phyloP scores from a whole-genome alignment of 2,113 vertebrate species.

The Erythrolamprus reginae region DNA sequence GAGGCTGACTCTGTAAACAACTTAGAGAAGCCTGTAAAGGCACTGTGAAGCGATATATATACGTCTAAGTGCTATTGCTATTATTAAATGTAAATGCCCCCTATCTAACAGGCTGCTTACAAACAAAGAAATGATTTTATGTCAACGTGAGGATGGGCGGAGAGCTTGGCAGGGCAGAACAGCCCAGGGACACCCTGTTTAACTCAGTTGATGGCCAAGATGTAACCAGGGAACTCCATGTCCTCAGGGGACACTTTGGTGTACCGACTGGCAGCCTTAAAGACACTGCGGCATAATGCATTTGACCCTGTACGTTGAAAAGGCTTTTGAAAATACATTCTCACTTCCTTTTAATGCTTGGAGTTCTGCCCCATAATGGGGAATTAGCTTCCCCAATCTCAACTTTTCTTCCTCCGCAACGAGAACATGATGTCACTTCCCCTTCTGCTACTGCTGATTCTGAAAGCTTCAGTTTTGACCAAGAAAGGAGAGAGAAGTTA shows the following conservation, averaged over 20 bases:
- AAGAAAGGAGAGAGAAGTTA: not conserved
- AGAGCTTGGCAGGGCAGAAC: not conserved
- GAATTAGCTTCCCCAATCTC: not conserved
- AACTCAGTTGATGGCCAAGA: not conserved
- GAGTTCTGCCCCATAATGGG: not conserved
- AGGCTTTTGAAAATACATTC: not conserved
- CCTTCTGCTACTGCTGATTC: not conserved
- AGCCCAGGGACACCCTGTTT: not conserved
- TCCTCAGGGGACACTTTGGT: no score
- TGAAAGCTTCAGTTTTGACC: not conserved
- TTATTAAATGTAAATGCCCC: not conserved
- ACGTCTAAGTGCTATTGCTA: no score
- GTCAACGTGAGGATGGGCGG: not conserved
- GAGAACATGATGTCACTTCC: not conserved
- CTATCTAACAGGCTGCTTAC: not conserved
- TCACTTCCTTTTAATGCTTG: not conserved
- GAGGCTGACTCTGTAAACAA: no score
- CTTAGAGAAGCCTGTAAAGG: no score
- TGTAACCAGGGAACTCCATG: not conserved
- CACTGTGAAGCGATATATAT: no score
- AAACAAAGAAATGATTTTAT: not conserved
- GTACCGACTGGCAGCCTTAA: not conserved
- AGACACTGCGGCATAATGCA: not conserved
- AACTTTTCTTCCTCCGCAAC: not conserved
- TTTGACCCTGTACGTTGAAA: not conserved